These are phyloP conservation scores for Hyla sarda DNA, from an alignment of 2,113 vertebrate genomes.

Conservation along the genomic window DNA sequence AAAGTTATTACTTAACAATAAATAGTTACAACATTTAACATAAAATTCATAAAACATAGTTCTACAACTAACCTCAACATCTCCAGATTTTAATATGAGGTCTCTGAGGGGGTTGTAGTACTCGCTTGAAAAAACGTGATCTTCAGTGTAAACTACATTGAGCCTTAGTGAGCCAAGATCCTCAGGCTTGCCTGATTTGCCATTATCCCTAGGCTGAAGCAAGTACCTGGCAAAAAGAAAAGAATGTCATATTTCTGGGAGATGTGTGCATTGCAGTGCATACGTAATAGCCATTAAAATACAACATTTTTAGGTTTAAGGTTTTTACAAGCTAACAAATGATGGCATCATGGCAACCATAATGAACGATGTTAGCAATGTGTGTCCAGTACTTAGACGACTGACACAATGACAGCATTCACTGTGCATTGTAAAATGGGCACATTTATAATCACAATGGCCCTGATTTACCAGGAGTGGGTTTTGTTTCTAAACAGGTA, in stretches of 20 bases:
- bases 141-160: slow-evolving; percentile 97
- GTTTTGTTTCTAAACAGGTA: too few species aligned
- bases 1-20: background rate
- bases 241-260: background rate
- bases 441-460: too few species aligned
- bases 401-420: too few species aligned
- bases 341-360: too few species aligned
- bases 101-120: slow-evolving; percentile 91
- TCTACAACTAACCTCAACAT: slow-evolving; percentile 80
- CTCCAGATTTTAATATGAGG: slow-evolving; percentile 87
- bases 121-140: slow-evolving; percentile 94
- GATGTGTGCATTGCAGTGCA: background rate
- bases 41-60: background rate
- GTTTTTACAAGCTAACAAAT: too few species aligned
- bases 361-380: too few species aligned
- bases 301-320: too few species aligned
- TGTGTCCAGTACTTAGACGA: too few species aligned
- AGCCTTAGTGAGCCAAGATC: slow-evolving; percentile 93
- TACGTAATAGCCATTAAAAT: background rate
- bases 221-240: slow-evolving; percentile 85
- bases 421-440: too few species aligned
- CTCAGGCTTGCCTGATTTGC: slow-evolving; percentile 91
- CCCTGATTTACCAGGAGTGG: too few species aligned
- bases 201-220: slow-evolving; percentile 92
- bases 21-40: too few species aligned